Evolutionary conservation across 2,797 vertebrate genomes (phyloP).

Genomic region (Gadopsis marmoratus): DNA sequence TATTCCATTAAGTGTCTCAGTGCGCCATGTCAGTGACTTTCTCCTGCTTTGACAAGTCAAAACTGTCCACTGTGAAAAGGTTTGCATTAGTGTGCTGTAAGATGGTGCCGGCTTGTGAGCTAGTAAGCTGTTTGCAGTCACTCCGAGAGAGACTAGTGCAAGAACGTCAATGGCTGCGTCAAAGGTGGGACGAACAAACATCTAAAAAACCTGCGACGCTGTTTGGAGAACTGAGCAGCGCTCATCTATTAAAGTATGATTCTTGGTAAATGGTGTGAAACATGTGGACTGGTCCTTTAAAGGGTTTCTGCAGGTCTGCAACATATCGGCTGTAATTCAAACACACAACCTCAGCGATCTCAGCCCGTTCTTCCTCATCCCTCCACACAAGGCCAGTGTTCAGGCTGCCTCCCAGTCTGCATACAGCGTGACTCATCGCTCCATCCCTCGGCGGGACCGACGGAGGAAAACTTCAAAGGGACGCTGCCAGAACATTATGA

Average conservation of each 20-base stretch:
- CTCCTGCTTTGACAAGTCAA: no score
- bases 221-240: not conserved
- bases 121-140: not conserved
- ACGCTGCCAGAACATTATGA: slow-evolving; percentile 9
- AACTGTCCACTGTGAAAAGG: no score
- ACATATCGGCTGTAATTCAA: slow-evolving; percentile 7
- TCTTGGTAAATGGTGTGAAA: not conserved
- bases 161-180: not conserved
- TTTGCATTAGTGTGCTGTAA: no score
- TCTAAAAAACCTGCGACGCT: not conserved
- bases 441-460: slow-evolving; percentile 42
- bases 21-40: no score
- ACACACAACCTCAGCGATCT: slow-evolving; percentile 10
- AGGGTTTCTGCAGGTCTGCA: slow-evolving; percentile 26
- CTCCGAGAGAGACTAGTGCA: not conserved
- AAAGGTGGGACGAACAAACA: not conserved
- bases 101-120: not conserved
- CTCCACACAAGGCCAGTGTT: slow-evolving; percentile 11
- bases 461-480: slow-evolving; percentile 54
- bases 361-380: slow-evolving; percentile 1
- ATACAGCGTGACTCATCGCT: slow-evolving; percentile 59
- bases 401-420: slow-evolving; percentile 47
- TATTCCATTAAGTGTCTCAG: no score
- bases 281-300: not conserved
- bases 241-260: not conserved